Conservation (phyloP, 2,888 invertebrate genomes). For the Melanotus villosus region DNA sequence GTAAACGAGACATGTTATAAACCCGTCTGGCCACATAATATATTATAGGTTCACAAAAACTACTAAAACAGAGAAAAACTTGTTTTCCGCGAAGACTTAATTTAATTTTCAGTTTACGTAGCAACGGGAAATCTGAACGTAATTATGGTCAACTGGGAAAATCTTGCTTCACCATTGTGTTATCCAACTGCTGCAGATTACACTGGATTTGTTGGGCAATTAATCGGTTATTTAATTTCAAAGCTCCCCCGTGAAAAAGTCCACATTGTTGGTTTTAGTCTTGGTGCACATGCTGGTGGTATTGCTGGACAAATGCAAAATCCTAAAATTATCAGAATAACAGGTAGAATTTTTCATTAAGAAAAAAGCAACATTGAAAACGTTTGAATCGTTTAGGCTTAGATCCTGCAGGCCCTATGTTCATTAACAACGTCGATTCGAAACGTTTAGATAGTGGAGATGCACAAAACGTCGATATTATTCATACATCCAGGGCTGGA, state of each 20-base stretch:
- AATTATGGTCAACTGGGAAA: slow-evolving; percentile 44
- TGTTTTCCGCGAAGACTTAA: not conserved
- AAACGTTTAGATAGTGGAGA: slow-evolving; percentile 26
- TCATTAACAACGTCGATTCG: slow-evolving; percentile 15
- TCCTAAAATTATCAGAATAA: slow-evolving; percentile 36
- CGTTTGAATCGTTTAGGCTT: slow-evolving; percentile 25
- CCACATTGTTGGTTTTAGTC: slow-evolving; percentile 42
- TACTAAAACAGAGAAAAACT: too few relatives aligned
- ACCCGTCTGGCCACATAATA: too few relatives aligned
- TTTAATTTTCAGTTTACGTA: slow-evolving; percentile 29
- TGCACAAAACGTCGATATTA: slow-evolving; percentile 41
- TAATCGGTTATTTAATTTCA: slow-evolving; percentile 37
- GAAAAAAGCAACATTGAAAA: not conserved
- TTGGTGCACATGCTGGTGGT: slow-evolving; percentile 41
- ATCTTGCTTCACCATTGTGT: slow-evolving; percentile 29
- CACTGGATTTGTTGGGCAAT: slow-evolving; percentile 38
- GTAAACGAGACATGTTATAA: too few relatives aligned
- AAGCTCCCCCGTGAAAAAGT: slow-evolving; percentile 26
- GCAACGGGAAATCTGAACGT: slow-evolving; percentile 22
- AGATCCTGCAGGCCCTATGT: slow-evolving; percentile 43
- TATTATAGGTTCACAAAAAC: too few relatives aligned
- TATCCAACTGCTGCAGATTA: slow-evolving; percentile 42
- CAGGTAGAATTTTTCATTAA: slow-evolving; percentile 16
- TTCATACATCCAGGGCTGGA: slow-evolving; percentile 40
- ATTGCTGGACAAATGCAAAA: slow-evolving; percentile 34